Percentiles rank a stretch among this genome's conserved stretches.
Conservation (phyloP, 1,140 invertebrate species). For the Bombus impatiens region DNA sequence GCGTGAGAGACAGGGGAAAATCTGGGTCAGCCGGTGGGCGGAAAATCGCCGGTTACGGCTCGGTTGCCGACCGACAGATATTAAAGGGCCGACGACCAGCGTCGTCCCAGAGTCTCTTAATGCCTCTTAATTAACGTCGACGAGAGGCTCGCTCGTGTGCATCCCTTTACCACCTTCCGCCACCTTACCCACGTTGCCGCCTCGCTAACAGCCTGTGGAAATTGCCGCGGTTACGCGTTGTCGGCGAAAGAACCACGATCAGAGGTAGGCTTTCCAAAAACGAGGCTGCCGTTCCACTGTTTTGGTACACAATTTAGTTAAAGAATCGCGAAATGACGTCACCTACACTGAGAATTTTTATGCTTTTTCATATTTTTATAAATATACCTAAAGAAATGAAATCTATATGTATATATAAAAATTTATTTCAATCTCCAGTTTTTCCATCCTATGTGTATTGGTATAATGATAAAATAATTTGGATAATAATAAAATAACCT, state of each 20-base stretch:
- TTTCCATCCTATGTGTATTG: too few species aligned
- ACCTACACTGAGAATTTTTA: too few species aligned
- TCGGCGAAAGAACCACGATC: constrained; percentile 11
- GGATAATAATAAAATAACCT: too few species aligned
- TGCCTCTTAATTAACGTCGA: constrained; percentile 66
- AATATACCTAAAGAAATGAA: too few species aligned
- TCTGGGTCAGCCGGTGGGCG: constrained; percentile 48
- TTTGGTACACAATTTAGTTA: too few species aligned
- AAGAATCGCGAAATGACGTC: too few species aligned
- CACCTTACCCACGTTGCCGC: constrained; percentile 50
- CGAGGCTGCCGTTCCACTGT: too few species aligned
- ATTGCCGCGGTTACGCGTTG: constrained; percentile 53
- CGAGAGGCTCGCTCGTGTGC: constrained; percentile 47
- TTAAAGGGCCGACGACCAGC: constrained; percentile 58
- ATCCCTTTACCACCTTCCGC: constrained; percentile 57
- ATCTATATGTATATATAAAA: too few species aligned
- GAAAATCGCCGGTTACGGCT: constrained; percentile 53
- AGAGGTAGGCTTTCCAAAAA: not conserved
- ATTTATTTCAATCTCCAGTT: too few species aligned
- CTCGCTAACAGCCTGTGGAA: constrained; percentile 56
- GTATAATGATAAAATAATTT: too few species aligned
- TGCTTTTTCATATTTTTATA: too few species aligned
- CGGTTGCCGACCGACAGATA: constrained; percentile 56
- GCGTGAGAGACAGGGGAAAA: constrained; percentile 17
- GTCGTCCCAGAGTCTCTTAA: constrained; percentile 62